Conservation (phyloP, 2,888 invertebrate species). For the Hylaea fasciaria region DNA sequence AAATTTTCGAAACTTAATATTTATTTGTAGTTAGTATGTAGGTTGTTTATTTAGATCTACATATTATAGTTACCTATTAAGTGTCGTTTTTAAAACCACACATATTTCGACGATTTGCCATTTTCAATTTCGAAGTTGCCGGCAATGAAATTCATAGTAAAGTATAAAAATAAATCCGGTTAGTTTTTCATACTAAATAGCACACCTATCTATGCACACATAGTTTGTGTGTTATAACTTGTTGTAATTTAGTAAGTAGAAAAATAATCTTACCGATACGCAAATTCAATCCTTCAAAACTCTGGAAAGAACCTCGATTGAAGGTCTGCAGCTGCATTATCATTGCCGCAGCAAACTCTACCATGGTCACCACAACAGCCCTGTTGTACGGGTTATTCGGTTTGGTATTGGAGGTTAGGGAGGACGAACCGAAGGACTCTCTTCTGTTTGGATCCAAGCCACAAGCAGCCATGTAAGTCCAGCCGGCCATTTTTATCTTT, state of each 20-base stretch:
- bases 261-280: conserved; percentile 86
- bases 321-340: conserved; percentile 82
- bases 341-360: conserved; percentile 81
- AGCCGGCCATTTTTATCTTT: conserved; percentile 98
- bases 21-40: too few species aligned
- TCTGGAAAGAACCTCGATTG: conserved; percentile 85
- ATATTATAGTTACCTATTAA: too few species aligned
- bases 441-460: conserved; percentile 92
- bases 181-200: too few species aligned
- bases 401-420: conserved; percentile 48
- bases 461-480: conserved; percentile 99
- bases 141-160: too few species aligned
- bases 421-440: conserved; percentile 80
- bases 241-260: background rate
- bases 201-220: too few species aligned
- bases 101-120: too few species aligned
- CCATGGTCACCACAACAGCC: conserved; percentile 77
- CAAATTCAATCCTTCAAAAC: conserved; percentile 87
- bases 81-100: too few species aligned
- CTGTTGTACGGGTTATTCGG: conserved; percentile 70
- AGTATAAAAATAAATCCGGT: too few species aligned
- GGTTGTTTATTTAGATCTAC: too few species aligned
- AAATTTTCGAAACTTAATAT: conserved; percentile 26
- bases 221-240: too few species aligned
- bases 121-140: too few species aligned